Evolutionary conservation across 2,797 vertebrate genomes (phyloP).

Genomic region (Falco biarmicus): DNA sequence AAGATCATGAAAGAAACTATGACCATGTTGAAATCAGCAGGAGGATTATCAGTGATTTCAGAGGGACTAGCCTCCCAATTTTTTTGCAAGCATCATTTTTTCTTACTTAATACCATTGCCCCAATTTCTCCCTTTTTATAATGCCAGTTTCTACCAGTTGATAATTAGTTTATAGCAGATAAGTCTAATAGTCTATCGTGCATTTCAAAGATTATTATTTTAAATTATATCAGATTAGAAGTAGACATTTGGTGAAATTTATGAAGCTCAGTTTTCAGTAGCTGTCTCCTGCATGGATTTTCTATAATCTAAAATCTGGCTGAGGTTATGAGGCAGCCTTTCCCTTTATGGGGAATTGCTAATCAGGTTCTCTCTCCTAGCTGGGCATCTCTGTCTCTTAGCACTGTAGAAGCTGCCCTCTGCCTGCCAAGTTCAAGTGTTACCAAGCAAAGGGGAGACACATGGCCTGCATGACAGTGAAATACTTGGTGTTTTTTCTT

Average conservation of each 20-base stretch:
- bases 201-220: constrained; percentile 7
- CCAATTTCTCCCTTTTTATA: background rate
- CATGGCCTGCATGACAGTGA: background rate
- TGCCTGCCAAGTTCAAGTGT: background rate
- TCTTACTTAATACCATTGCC: background rate
- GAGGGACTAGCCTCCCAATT: background rate
- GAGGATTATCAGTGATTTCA: background rate
- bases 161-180: background rate
- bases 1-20: background rate
- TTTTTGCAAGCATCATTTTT: background rate
- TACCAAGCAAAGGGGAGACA: background rate
- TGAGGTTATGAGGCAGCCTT: background rate
- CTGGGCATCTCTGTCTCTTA: background rate
- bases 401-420: background rate
- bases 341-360: background rate
- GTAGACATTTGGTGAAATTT: constrained; percentile 18
- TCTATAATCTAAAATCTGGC: constrained; percentile 33
- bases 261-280: constrained; percentile 46
- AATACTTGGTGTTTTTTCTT: background rate
- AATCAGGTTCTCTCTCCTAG: background rate
- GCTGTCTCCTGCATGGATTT: constrained; percentile 5
- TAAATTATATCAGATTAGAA: constrained; percentile 2
- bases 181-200: background rate
- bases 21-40: background rate
- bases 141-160: background rate